phyloP scores from a whole-genome alignment of 2,113 vertebrate genomes.

The Amphiprion ocellaris region DNA sequence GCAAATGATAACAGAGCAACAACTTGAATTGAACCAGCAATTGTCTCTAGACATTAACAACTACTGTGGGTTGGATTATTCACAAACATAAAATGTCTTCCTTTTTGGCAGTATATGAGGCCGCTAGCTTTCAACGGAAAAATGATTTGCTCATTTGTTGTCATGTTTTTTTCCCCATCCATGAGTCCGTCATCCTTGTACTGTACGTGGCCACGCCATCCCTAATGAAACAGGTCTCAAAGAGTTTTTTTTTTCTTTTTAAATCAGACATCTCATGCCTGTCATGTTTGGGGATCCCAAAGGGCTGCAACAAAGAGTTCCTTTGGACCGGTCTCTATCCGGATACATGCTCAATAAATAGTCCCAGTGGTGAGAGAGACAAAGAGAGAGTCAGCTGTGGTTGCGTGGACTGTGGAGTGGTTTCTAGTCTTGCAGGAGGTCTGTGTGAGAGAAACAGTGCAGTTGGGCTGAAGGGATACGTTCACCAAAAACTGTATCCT shows the following conservation, averaged over 20 bases:
- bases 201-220: constrained; percentile 81
- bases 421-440: constrained; percentile 90
- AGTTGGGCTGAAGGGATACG: constrained; percentile 56
- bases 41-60: constrained; percentile 97
- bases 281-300: constrained; percentile 88
- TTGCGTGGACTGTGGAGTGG: constrained; percentile 92
- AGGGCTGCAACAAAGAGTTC: constrained; percentile 96
- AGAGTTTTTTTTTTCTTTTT: constrained; percentile 71
- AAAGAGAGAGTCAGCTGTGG: constrained; percentile 86
- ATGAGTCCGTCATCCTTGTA: constrained; percentile 89
- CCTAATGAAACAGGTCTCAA: constrained; percentile 79
- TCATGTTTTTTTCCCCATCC: constrained; percentile 83
- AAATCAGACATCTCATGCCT: constrained; percentile 86
- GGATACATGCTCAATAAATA: constrained; percentile 99
- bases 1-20: constrained; percentile 99
- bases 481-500: constrained; percentile 83
- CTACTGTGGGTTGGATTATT: constrained; percentile 96
- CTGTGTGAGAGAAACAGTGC: constrained; percentile 73
- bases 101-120: constrained; percentile 99
- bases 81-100: constrained; percentile 95
- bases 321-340: constrained; percentile 92
- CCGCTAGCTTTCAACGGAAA: constrained; percentile 94
- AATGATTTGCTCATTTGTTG: constrained; percentile 88
- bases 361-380: constrained; percentile 91
- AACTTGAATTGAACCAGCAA: constrained; percentile 99